phyloP scores from a whole-genome alignment of 2,797 vertebrate species.

The Sitta carolinensis region DNA sequence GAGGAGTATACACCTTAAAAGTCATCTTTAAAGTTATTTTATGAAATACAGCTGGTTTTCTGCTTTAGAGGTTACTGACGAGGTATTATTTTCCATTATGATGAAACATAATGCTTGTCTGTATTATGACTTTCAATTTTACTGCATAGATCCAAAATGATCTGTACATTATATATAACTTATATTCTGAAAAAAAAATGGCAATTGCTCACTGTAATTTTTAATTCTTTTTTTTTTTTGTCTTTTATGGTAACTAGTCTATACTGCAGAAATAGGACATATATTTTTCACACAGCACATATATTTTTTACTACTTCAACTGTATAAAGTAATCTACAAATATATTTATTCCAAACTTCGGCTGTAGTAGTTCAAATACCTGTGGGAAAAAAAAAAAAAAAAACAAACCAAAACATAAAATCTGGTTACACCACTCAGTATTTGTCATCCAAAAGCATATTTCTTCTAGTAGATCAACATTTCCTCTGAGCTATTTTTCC shows the following conservation, averaged over 20 bases:
- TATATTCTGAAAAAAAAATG: neutral
- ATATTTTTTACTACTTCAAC: neutral
- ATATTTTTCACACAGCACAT: neutral
- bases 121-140: neutral
- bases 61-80: neutral
- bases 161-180: neutral
- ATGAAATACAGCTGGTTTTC: neutral
- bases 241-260: neutral
- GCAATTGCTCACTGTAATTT: neutral
- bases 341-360: neutral
- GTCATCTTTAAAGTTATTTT: neutral
- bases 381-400: neutral
- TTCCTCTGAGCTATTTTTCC: neutral
- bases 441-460: neutral
- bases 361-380: neutral
- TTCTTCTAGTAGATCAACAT: neutral
- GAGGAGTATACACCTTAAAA: neutral
- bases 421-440: rapidly evolving
- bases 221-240: neutral
- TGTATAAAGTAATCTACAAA: neutral
- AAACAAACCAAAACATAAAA: neutral
- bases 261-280: neutral
- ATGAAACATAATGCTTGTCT: neutral
- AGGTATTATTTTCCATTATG: neutral
- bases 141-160: neutral